These are phyloP conservation scores for Hanleya hanleyi DNA, from an alignment of 2,888 invertebrate genomes.

Conservation along the genomic window DNA sequence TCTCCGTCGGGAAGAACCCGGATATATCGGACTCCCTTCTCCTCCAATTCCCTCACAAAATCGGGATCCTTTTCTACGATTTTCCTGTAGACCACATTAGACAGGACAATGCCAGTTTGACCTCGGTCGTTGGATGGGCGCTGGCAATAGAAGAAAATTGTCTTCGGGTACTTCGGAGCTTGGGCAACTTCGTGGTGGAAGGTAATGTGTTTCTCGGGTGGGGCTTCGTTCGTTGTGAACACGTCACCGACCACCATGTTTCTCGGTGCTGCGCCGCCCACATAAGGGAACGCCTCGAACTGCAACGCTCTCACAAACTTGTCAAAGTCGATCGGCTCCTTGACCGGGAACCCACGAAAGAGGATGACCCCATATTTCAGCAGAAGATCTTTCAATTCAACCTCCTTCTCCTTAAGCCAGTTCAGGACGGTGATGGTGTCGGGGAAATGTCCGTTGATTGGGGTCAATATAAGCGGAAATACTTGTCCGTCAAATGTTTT, in stretches of 20 bases:
- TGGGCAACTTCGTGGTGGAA: constrained; percentile 66
- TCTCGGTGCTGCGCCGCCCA: constrained; percentile 57
- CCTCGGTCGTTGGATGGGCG: constrained; percentile 48
- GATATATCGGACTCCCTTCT: constrained; percentile 48
- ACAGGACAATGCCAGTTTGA: constrained; percentile 54
- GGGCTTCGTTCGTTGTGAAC: constrained; percentile 59
- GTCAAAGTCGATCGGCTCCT: constrained; percentile 50
- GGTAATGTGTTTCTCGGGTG: constrained; percentile 54
- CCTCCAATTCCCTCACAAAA: constrained; percentile 46
- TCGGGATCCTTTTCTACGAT: constrained; percentile 40
- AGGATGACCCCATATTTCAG: constrained; percentile 52
- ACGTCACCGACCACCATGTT: constrained; percentile 47
- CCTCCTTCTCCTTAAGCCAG: constrained; percentile 39
- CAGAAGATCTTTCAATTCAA: constrained; percentile 32
- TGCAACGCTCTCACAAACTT: constrained; percentile 41
- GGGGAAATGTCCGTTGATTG: constrained; percentile 5
- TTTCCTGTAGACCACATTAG: constrained; percentile 45
- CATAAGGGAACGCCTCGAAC: constrained; percentile 49
- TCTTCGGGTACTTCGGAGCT: constrained; percentile 51
- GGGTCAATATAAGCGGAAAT: constrained; percentile 45
- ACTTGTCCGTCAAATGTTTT: constrained; percentile 40
- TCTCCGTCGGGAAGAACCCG: constrained; percentile 54
- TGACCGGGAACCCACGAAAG: constrained; percentile 52
- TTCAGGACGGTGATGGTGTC: constrained; percentile 10
- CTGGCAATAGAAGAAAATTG: constrained; percentile 57